These are phyloP conservation scores for Brachionus plicatilis DNA, from an alignment of 1,140 invertebrate genomes.

Conservation along the genomic window DNA sequence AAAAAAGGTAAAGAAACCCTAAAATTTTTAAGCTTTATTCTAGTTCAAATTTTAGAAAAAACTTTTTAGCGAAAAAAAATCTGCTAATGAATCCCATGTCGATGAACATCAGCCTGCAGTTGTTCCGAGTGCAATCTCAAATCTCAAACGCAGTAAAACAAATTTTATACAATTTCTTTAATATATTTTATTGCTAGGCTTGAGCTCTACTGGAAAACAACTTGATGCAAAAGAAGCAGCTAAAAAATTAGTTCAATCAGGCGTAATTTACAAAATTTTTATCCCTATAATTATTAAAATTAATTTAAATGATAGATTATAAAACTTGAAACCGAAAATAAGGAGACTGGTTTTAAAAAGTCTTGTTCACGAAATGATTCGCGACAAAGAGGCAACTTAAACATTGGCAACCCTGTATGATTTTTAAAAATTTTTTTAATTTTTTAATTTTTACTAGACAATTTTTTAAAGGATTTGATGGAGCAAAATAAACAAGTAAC, in stretches of 20 bases:
- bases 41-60: not conserved
- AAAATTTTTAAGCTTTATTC: not conserved
- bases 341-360: slow-evolving; percentile 25
- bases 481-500: slow-evolving; percentile 30
- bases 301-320: not conserved
- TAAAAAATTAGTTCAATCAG: slow-evolving; percentile 25
- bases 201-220: not conserved
- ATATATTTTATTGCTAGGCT: not conserved
- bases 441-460: not conserved
- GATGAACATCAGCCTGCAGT: not conserved
- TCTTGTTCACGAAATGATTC: slow-evolving; percentile 16
- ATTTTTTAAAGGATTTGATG: not conserved
- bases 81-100: not conserved
- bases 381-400: not conserved
- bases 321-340: slow-evolving; percentile 30
- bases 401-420: not conserved
- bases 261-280: not conserved
- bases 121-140: not conserved
- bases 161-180: not conserved
- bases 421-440: too few relatives aligned
- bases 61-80: slow-evolving; percentile 21
- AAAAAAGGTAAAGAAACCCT: not conserved
- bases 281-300: not conserved
- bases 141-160: not conserved
- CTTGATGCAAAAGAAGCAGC: slow-evolving; percentile 35